A percentile compares a stretch with the other conserved stretches of the same genome.
Conservation (phyloP, 2,797 vertebrate species). For the Vipera latastei region DNA sequence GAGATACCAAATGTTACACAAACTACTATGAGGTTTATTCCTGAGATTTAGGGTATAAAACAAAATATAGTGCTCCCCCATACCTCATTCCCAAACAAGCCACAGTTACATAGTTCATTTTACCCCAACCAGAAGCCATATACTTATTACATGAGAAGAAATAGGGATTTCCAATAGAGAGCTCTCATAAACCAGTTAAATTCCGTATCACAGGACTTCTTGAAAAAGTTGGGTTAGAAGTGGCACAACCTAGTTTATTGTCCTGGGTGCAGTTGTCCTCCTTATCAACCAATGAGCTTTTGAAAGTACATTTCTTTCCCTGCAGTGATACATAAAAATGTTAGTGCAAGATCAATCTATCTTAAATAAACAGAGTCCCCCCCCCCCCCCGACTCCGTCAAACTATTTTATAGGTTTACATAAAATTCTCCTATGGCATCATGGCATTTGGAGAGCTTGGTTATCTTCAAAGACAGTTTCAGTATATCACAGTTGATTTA, state of each 20-base stretch:
- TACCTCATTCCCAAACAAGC: not conserved
- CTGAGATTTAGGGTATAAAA: not conserved
- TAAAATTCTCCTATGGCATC: conserved; percentile 49
- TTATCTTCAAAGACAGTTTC: conserved; percentile 54
- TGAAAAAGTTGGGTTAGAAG: not conserved
- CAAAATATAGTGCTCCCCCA: not conserved
- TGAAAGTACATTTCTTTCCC: conserved; percentile 20
- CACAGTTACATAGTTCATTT: not conserved
- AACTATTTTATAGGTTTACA: conserved; percentile 53
- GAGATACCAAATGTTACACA: not conserved
- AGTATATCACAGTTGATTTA: conserved; percentile 45
- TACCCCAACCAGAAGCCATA: not conserved
- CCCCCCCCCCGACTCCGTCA: not conserved
- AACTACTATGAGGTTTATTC: not conserved
- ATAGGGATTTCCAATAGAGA: not conserved
- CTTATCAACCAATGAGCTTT: conserved; percentile 13
- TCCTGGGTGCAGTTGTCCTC: conserved; percentile 21
- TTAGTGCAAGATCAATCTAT: conserved; percentile 46
- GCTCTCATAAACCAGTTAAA: not conserved
- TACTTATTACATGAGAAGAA: not conserved
- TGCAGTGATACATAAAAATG: conserved; percentile 44
- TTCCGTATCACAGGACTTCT: not conserved
- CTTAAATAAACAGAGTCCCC: conserved; percentile 46
- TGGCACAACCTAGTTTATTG: not conserved
- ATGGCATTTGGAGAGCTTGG: conserved; percentile 51